Evolutionary conservation across 2,113 vertebrate species (phyloP).

Genomic region (Dipodomys stephensi): DNA sequence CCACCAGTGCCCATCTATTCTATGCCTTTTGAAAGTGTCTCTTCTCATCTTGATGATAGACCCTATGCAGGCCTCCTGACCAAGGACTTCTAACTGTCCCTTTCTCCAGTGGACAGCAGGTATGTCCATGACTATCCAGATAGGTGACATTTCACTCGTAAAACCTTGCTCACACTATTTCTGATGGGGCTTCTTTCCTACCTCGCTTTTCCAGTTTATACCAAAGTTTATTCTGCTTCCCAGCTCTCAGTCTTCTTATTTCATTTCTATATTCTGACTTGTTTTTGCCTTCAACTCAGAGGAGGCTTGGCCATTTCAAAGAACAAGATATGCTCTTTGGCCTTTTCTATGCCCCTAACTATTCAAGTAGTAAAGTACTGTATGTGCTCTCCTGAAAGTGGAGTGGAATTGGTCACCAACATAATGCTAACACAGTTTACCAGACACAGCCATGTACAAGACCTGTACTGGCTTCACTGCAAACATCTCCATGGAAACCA

Average conservation of each 20-base stretch:
- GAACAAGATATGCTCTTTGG: not conserved
- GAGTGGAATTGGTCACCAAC: conserved; percentile 38
- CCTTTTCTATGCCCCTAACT: conserved; percentile 38
- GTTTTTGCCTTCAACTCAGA: conserved; percentile 39
- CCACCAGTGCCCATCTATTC: not conserved
- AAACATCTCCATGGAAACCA: conserved; percentile 77
- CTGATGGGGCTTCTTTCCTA: not conserved
- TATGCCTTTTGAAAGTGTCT: not conserved
- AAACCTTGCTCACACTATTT: not conserved
- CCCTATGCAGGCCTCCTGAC: not conserved
- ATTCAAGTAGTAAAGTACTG: conserved; percentile 34
- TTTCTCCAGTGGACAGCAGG: not conserved
- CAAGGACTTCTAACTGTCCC: not conserved
- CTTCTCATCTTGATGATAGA: not conserved
- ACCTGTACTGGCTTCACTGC: conserved; percentile 57
- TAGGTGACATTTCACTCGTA: not conserved
- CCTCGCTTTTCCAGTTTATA: conserved; percentile 26
- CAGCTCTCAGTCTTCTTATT: not conserved
- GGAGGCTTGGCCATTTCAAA: conserved; percentile 48
- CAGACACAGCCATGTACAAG: conserved; percentile 56
- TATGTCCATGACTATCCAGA: not conserved
- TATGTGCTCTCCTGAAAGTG: not conserved
- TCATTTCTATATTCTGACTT: conserved; percentile 50
- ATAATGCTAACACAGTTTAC: conserved; percentile 60
- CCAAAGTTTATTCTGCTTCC: conserved; percentile 1